These are phyloP conservation scores for Atlantisia rogersi DNA, from an alignment of 2,113 vertebrate species.

Conservation along the genomic window DNA sequence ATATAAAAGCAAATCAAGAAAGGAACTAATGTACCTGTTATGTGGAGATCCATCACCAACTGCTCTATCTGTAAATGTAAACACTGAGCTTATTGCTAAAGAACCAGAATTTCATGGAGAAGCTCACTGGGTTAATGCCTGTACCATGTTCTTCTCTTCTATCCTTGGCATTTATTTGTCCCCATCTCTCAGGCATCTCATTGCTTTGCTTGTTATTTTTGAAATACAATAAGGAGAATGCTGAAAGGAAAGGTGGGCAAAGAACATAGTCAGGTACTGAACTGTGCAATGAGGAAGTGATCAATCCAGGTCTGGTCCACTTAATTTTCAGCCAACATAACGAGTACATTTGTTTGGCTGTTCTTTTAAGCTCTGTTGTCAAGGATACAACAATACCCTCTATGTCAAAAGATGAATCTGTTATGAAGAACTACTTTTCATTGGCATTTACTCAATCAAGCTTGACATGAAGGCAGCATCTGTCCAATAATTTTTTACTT, in stretches of 20 bases:
- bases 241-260: neutral
- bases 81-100: neutral
- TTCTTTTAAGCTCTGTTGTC: neutral
- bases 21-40: neutral
- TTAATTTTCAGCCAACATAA: neutral
- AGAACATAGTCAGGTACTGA: neutral
- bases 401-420: neutral
- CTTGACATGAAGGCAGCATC: constrained; percentile 16
- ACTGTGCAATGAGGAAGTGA: neutral
- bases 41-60: neutral
- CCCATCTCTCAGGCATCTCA: neutral
- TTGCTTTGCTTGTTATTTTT: neutral
- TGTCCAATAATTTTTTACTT: constrained; percentile 35
- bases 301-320: neutral
- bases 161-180: neutral
- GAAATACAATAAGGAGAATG: rapidly evolving
- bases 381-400: neutral
- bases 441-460: constrained; percentile 28
- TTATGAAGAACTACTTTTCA: neutral
- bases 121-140: neutral
- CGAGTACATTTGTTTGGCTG: neutral
- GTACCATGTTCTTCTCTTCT: neutral
- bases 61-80: neutral
- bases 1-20: neutral
- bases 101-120: neutral